Conservation (phyloP, 2,888 invertebrate species). For the Rhynchonema sp. region DNA sequence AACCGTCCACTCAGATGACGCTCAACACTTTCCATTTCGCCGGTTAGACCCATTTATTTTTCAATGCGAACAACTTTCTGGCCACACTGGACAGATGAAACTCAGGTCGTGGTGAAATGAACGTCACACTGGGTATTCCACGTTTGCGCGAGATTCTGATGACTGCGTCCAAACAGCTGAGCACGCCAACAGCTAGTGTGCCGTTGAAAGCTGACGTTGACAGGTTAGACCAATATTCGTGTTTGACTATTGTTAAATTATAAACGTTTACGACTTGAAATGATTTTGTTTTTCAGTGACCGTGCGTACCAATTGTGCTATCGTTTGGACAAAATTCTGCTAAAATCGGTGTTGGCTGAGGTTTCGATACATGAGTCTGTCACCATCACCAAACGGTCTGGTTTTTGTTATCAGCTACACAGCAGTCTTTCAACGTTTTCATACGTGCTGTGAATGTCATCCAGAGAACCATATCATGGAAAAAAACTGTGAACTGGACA, state of each 20-base stretch:
- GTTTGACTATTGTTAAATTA: too few species aligned
- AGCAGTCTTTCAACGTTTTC: too few species aligned
- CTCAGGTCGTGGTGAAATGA: slow-evolving; percentile 99
- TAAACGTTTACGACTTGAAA: too few species aligned
- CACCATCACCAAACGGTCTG: neutral
- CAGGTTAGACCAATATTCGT: too few species aligned
- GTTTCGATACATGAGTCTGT: neutral
- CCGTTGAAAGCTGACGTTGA: neutral
- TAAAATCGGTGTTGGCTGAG: slow-evolving; percentile 1
- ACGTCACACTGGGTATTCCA: slow-evolving; percentile 91
- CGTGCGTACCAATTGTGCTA: neutral
- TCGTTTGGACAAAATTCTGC: neutral
- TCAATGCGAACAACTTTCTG: too few species aligned
- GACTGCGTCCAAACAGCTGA: slow-evolving; percentile 71
- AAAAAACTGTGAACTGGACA: too few species aligned
- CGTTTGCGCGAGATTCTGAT: slow-evolving; percentile 85
- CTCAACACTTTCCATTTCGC: slow-evolving; percentile 99
- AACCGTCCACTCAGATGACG: slow-evolving; percentile 99
- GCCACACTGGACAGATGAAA: too few species aligned
- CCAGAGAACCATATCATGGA: too few species aligned
- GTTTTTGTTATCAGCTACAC: neutral
- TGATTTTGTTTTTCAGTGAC: neutral
- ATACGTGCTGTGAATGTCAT: too few species aligned
- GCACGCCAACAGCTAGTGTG: slow-evolving; percentile 67
- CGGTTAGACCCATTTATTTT: too few species aligned